phyloP scores from a whole-genome alignment of 2,113 vertebrate species.

The Hyaena hyaena region DNA sequence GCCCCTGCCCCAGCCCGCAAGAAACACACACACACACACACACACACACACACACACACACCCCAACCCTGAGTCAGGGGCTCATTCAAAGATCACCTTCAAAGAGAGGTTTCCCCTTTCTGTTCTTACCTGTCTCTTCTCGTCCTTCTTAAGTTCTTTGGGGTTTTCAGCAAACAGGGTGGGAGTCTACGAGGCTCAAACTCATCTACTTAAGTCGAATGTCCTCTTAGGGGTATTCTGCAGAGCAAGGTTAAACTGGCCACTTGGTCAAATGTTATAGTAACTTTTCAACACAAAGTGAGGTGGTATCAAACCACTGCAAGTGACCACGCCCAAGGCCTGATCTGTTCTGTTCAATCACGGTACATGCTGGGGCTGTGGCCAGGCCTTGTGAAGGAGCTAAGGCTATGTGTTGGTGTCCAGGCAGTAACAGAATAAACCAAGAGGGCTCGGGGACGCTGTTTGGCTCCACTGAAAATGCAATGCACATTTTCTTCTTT shows the following conservation, averaged over 20 bases:
- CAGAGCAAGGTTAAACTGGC: not conserved
- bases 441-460: not conserved
- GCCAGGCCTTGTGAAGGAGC: not conserved
- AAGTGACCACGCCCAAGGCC: not conserved
- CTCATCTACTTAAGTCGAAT: not conserved
- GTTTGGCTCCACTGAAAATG: not conserved
- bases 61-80: not conserved
- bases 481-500: not conserved
- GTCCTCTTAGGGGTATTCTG: not conserved
- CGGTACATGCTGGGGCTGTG: accelerated
- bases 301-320: not conserved
- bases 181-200: accelerated
- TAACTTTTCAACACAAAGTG: too few species aligned
- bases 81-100: not conserved
- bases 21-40: not conserved
- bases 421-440: not conserved
- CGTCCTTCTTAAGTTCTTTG: not conserved
- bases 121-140: not conserved
- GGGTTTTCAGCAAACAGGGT: not conserved
- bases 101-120: not conserved
- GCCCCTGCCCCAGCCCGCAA: not conserved
- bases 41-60: not conserved
- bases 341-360: too few species aligned
- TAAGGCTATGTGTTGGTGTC: not conserved
- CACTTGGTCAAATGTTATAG: accelerated